phyloP scores from a whole-genome alignment of 2,888 invertebrate genomes.

The Hecatera dysodea region DNA sequence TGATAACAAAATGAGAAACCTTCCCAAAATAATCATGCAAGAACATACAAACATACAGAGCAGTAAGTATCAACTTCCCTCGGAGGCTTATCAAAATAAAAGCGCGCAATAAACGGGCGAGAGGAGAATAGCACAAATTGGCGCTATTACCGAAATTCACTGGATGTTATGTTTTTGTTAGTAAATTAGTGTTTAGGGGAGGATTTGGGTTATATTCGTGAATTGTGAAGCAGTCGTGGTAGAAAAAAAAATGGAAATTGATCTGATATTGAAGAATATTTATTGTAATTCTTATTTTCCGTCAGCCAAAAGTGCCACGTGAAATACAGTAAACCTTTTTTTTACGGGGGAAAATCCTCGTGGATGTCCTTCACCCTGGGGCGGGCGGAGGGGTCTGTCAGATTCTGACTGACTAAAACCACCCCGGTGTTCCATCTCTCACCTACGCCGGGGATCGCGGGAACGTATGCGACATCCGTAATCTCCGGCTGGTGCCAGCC shows the following conservation, averaged over 20 bases:
- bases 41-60: slow-evolving; percentile 25
- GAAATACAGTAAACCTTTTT: no score
- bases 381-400: no score
- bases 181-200: slow-evolving; percentile 44
- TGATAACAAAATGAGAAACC: background rate
- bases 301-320: background rate
- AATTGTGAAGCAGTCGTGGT: background rate
- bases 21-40: background rate
- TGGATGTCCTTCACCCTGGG: no score
- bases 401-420: no score
- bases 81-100: slow-evolving; percentile 66
- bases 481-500: no score
- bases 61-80: slow-evolving; percentile 59
- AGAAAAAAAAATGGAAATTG: background rate
- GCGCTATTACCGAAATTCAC: slow-evolving; percentile 60
- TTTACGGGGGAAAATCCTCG: no score
- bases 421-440: no score
- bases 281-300: background rate
- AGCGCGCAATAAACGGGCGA: slow-evolving; percentile 58
- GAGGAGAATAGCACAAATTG: slow-evolving; percentile 63
- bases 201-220: slow-evolving; percentile 19
- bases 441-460: no score
- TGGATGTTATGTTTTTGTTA: slow-evolving; percentile 55
- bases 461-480: no score
- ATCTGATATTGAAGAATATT: no score